Evolutionary conservation across 2,888 invertebrate genomes (phyloP).

Genomic region (Nasonia oneida): DNA sequence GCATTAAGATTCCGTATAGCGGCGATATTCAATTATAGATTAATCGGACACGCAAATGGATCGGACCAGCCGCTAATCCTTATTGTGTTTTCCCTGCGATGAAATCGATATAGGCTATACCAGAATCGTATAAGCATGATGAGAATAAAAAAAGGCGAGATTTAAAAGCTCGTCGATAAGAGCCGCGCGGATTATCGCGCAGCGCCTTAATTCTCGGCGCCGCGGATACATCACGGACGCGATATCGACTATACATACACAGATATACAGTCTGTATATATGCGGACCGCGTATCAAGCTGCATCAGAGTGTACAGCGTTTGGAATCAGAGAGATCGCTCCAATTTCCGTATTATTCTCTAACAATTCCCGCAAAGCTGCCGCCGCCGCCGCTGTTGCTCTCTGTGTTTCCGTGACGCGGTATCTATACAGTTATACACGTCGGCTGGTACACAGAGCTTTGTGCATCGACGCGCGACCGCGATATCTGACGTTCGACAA

Average conservation of each 20-base stretch:
- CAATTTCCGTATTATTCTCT: slow-evolving; percentile 60
- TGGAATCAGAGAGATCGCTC: slow-evolving; percentile 55
- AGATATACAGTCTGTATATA: not conserved
- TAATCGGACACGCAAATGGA: not conserved
- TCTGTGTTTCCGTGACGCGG: not conserved
- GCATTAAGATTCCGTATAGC: not conserved
- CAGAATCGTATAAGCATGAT: not conserved
- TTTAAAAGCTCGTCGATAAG: not conserved
- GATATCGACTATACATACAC: not conserved
- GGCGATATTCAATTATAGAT: not conserved
- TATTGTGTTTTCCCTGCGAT: not conserved
- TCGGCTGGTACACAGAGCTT: not conserved
- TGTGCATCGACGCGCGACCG: slow-evolving; percentile 7
- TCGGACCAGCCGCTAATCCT: not conserved
- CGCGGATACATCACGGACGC: not conserved
- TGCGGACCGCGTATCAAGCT: slow-evolving; percentile 46
- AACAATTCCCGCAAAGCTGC: slow-evolving; percentile 55
- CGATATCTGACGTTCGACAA: slow-evolving; percentile 11
- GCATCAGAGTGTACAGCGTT: not conserved
- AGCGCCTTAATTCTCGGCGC: not conserved
- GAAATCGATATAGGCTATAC: not conserved
- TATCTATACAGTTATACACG: not conserved
- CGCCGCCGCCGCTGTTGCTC: not conserved
- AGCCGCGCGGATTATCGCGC: not conserved
- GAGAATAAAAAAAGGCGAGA: not conserved